Percentiles rank a stretch among this genome's conserved stretches.
phyloP scores from a whole-genome alignment of 1,140 invertebrate species.

The Eupristina koningsbergeri region DNA sequence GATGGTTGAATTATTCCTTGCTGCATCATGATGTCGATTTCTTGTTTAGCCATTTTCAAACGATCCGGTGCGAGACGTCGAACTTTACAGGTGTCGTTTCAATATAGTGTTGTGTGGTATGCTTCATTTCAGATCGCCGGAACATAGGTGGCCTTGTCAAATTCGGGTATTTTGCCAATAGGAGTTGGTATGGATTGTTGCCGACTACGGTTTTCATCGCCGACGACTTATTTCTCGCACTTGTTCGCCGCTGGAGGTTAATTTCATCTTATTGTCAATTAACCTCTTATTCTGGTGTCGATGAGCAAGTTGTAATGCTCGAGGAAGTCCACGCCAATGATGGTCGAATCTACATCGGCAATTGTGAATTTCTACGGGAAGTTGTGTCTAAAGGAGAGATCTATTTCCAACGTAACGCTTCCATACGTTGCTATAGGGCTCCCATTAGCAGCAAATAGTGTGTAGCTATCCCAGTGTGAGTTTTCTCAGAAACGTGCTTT shows the following conservation, averaged over 20 bases:
- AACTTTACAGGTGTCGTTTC: conserved; percentile 58
- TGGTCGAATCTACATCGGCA: conserved; percentile 45
- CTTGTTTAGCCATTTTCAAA: background rate
- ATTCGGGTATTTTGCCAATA: conserved; percentile 54
- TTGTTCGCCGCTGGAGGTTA: background rate
- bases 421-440: conserved; percentile 53
- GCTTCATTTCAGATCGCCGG: background rate
- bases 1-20: conserved; percentile 49
- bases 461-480: background rate
- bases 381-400: conserved; percentile 52
- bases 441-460: conserved; percentile 55
- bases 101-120: conserved; percentile 54
- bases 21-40: conserved; percentile 39
- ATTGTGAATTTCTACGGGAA: conserved; percentile 51
- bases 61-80: conserved; percentile 53
- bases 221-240: background rate
- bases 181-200: conserved; percentile 43
- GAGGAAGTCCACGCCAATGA: conserved; percentile 55
- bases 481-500: background rate
- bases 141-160: conserved; percentile 55
- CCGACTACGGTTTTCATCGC: conserved; percentile 3
- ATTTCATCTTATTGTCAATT: conserved; percentile 56
- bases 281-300: conserved; percentile 57
- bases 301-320: conserved; percentile 26
- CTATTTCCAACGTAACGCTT: conserved; percentile 28